Base-by-base conservation (phyloP, 2,113 vertebrate species). In the Onychostoma macrolepis region DNA sequence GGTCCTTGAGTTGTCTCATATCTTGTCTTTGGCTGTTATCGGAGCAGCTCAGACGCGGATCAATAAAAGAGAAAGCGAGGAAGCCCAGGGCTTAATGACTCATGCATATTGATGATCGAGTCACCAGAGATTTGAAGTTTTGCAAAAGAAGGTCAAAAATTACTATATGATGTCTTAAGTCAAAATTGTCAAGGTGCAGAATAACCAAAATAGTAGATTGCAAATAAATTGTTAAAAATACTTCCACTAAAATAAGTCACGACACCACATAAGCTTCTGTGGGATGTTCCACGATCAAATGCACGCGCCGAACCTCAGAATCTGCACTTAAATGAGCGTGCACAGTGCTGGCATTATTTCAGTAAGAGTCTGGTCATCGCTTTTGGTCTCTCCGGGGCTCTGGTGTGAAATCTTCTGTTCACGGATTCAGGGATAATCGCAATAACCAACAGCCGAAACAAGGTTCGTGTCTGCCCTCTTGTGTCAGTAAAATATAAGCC, bases 11-110 rank as follows among this genome's bases (percentile, higher is more conserved):
- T 86, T 63, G 85, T 84, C 85, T 85, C 90, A 80, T 53, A 53
- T 88, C 77, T 77, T 63, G 79, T 56, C 30, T 17, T 50, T 17
- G 56, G 50, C 80, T 89, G 83, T 30, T 41, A 71, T 72, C 86
- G 61, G 76, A 79, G 75, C 86, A 85, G 77, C 45, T 61, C 45
- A 65, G 71, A 88, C 84, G 58, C 33, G 45, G 89, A 94, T 94
- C 92, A 90, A 93, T 93, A 86, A 86, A 90, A 77, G 84, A 80
- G 74, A 65, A 83, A 33, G 77, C 13, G 33, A 82, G 69, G 86
- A 86, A 67, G 77, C 33, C 82, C 33, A 30, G 48, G 63, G 63
- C 26, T 8, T 48, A 84, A 72, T 63, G 65, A 50, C 65, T 74
- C 65, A 41, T 76, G 82, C 76, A 87, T 81, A 56, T 76, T 85